A percentile compares a stretch with the other conserved stretches of the same genome.
These are phyloP conservation scores for Lasioglossum oenotherae DNA, from an alignment of 2,888 invertebrate genomes.

Conservation along the genomic window DNA sequence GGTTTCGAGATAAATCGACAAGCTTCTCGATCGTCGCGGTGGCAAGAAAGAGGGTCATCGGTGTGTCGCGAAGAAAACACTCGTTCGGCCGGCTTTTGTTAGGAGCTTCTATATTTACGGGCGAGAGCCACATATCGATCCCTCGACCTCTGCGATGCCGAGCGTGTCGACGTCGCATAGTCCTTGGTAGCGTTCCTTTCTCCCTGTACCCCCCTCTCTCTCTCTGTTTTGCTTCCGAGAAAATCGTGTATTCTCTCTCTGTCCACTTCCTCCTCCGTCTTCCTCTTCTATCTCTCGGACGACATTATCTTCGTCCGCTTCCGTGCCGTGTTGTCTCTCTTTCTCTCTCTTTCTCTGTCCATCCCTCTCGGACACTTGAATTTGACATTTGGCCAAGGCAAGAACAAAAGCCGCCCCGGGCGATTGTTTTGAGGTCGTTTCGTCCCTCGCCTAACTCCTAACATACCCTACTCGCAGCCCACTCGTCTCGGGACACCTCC, in stretches of 20 bases:
- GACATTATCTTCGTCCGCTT: not conserved
- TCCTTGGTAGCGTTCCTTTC: slow-evolving; percentile 51
- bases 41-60: slow-evolving; percentile 42
- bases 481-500: not conserved
- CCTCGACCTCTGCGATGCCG: slow-evolving; percentile 41
- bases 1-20: not conserved
- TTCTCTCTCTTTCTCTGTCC: not conserved
- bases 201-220: not conserved
- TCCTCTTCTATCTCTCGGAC: not conserved
- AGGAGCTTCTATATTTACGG: slow-evolving; percentile 56
- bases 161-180: slow-evolving; percentile 48
- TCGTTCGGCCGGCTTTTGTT: slow-evolving; percentile 57
- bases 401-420: slow-evolving; percentile 41
- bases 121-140: slow-evolving; percentile 63
- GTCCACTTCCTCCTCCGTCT: not conserved
- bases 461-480: not conserved
- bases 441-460: slow-evolving; percentile 17
- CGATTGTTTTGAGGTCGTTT: slow-evolving; percentile 56
- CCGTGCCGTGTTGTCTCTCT: not conserved
- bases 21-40: not conserved
- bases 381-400: slow-evolving; percentile 59
- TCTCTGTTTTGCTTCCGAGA: not conserved
- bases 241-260: slow-evolving; percentile 20
- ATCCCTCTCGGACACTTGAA: slow-evolving; percentile 42
- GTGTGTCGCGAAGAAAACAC: slow-evolving; percentile 48